A percentile compares a stretch with the other conserved stretches of the same genome.
Evolutionary conservation across 2,797 vertebrate genomes (phyloP).

Genomic region (Enteromius trimaculatus): DNA sequence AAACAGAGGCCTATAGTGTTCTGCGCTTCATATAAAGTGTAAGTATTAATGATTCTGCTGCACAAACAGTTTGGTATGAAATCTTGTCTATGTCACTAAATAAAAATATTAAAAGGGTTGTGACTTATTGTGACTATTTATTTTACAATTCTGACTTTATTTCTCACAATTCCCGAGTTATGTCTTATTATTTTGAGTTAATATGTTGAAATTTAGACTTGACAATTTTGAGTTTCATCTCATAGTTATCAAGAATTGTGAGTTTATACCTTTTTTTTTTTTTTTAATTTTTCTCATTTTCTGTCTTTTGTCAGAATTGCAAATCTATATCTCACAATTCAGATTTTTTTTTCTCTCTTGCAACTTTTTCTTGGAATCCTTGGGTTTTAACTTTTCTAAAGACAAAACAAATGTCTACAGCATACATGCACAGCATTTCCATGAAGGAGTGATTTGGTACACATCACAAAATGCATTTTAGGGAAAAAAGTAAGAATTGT

Average conservation of each 20-base stretch:
- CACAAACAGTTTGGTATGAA: background rate
- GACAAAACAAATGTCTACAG: background rate
- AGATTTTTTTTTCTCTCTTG: background rate
- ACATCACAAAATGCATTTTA: background rate
- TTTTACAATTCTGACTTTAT: background rate
- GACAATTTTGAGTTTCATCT: background rate
- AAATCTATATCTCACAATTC: background rate
- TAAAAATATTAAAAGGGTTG: background rate
- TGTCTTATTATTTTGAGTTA: background rate
- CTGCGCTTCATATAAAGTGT: background rate
- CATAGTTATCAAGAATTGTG: background rate
- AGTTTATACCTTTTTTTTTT: background rate
- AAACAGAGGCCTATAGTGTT: conserved; percentile 21
- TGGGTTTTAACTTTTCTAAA: background rate
- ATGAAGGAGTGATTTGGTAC: background rate
- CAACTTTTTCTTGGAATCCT: background rate
- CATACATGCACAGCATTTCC: background rate
- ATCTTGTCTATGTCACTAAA: background rate
- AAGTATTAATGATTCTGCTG: conserved; percentile 6
- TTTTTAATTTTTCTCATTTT: too few species aligned
- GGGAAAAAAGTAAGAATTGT: background rate
- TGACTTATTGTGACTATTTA: background rate
- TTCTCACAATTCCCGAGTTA: background rate
- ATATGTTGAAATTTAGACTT: background rate
- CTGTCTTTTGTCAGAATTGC: too few species aligned